These are phyloP conservation scores for Delichon dasypus DNA, from an alignment of 2,797 vertebrate species.

Conservation along the genomic window DNA sequence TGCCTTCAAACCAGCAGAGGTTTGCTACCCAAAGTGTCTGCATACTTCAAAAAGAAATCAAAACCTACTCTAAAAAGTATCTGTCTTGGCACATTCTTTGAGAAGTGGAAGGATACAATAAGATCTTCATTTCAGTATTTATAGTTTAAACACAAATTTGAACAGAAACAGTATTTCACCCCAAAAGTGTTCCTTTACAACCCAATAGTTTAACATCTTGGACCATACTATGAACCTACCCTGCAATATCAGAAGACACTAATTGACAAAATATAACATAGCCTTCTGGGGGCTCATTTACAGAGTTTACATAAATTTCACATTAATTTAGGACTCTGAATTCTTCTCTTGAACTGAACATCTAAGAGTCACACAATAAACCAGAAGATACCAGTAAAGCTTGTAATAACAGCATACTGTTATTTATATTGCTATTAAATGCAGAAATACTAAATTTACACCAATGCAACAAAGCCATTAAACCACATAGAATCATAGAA, in stretches of 20 bases:
- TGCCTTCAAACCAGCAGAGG: background rate
- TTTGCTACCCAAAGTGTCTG: background rate
- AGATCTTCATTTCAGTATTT: background rate
- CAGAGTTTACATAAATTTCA: background rate
- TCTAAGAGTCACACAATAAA: background rate
- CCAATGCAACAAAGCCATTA: background rate
- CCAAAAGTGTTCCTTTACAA: background rate
- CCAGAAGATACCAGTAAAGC: background rate
- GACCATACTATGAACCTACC: background rate
- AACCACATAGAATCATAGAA: background rate
- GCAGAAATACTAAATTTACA: background rate
- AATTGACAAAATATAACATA: background rate
- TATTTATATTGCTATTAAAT: background rate
- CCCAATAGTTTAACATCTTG: background rate
- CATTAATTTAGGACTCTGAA: background rate
- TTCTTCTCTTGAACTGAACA: background rate
- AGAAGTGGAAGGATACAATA: background rate
- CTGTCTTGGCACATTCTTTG: background rate
- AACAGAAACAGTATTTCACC: background rate
- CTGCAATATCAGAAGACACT: background rate
- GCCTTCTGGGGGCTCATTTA: background rate
- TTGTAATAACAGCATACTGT: background rate
- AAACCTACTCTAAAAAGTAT: background rate
- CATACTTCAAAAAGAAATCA: background rate
- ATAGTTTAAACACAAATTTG: background rate